Base-by-base conservation (phyloP, 1,140 invertebrate species). In the Heterodera carotae region DNA sequence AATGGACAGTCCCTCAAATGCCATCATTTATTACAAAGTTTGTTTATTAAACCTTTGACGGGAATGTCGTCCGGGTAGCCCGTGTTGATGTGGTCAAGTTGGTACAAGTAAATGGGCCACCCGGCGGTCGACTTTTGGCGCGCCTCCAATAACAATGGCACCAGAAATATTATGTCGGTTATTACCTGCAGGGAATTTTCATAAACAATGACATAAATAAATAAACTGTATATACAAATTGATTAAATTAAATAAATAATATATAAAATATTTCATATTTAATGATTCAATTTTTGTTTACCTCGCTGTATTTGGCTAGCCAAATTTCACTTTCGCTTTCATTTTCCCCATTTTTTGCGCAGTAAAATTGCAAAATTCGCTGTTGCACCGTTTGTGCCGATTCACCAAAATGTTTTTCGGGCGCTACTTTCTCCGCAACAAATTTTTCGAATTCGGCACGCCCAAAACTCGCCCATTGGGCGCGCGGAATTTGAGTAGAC, bases 311-410 rank as follows among this genome's bases (percentile, higher is more conserved):
- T 43, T 73, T 80, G n/a, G 71, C 48, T 27, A 79, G 69, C 36
- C 59, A 79, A 69, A 56, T 82, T 39, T 27, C n/a, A n/a, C n/a
- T 25, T 6, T 53, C 22, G n/a, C 10, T 43, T 53, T 79, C 36
- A 27, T 39, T 25, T 25, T 79, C 8, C 34, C n/a, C 60, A 12
- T n/a, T 78, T 59, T 79, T 5, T 31, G 25, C 66, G 39, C 12
- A 81, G 62, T 80, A 80, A 62, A 80, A 80, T 22, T 81, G 56
- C 39, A 82, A 64, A 75, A 80, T 74, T 69, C 81, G 80, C 29
- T 80, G n/a, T 10, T 72, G 79, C 22, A 75, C 78, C 69, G 29
- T 80, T 39, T 34, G n/a, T 8, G 62, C 70, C 33, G 59, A 25
- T 60, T 82, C 56, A 27, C 74, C 78, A 62, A 80, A 80, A 2